Percentiles rank a stretch among this genome's conserved stretches.
phyloP scores from a whole-genome alignment of 2,888 invertebrate species.

The Stenolophus ochropezus region DNA sequence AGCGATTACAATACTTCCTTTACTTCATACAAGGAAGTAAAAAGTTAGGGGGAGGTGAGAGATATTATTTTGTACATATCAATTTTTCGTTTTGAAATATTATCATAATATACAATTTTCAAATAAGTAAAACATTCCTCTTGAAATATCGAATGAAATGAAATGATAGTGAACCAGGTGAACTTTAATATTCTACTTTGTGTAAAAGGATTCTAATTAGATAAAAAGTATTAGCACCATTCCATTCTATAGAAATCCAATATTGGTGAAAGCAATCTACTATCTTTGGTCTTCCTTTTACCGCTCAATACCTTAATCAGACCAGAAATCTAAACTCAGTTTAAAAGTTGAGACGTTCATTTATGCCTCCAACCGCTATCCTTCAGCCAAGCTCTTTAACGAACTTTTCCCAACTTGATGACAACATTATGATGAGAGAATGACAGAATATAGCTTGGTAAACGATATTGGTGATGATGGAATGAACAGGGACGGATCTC shows the following conservation, averaged over 20 bases:
- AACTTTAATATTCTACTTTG: not conserved
- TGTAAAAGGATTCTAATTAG: not conserved
- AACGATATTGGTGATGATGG: not conserved
- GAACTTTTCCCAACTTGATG: not conserved
- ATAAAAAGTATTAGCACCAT: not conserved
- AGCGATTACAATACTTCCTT: too few relatives aligned
- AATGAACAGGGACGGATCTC: not conserved
- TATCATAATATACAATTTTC: too few relatives aligned
- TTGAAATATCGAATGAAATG: too few relatives aligned
- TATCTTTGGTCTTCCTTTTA: not conserved
- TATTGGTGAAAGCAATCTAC: not conserved
- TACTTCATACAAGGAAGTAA: too few relatives aligned
- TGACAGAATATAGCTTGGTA: not conserved
- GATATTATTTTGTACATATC: too few relatives aligned
- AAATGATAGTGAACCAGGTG: not conserved
- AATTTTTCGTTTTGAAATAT: too few relatives aligned
- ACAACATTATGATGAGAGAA: not conserved
- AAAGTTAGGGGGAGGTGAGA: too few relatives aligned
- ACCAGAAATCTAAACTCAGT: not conserved
- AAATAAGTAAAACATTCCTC: too few relatives aligned
- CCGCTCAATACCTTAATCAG: not conserved
- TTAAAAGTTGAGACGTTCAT: not conserved
- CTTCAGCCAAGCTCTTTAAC: not conserved
- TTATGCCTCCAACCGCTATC: not conserved
- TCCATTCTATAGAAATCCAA: not conserved